Conservation (phyloP, 2,797 vertebrate genomes). For the Tympanoctomys barrerae region DNA sequence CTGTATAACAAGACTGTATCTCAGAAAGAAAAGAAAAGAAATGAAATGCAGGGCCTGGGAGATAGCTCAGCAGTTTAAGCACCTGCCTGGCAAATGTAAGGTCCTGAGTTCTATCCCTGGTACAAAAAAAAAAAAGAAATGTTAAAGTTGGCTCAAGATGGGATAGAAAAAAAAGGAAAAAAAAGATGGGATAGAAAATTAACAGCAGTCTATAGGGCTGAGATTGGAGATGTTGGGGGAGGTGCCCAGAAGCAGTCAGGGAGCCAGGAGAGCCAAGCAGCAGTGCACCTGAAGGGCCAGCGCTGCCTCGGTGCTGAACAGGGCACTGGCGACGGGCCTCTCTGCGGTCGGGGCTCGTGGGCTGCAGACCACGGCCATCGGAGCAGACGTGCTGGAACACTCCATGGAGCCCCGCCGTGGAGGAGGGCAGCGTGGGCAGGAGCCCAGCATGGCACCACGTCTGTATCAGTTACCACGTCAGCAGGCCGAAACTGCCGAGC, state of each 20-base stretch:
- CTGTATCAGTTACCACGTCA: accelerated
- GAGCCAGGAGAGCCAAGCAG: neutral
- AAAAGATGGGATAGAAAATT: neutral
- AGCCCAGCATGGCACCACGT: accelerated
- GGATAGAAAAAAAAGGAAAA: neutral
- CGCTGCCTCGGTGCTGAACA: neutral
- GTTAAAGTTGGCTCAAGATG: neutral
- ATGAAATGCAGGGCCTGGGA: no score
- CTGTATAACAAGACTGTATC: neutral
- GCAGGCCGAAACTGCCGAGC: neutral
- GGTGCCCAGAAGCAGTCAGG: neutral
- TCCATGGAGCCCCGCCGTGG: neutral
- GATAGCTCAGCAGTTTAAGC: no score
- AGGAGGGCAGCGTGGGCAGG: no score
- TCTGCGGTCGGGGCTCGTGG: neutral
- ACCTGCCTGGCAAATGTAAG: no score
- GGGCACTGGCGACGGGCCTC: neutral
- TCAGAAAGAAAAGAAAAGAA: neutral
- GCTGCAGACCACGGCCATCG: neutral
- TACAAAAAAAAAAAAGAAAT: neutral
- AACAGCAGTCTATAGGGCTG: neutral
- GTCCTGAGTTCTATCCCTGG: no score
- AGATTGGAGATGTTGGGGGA: neutral
- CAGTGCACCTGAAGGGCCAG: neutral
- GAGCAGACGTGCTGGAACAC: neutral